Conservation (phyloP, 1,140 invertebrate species). For the Drosophila eugracilis region DNA sequence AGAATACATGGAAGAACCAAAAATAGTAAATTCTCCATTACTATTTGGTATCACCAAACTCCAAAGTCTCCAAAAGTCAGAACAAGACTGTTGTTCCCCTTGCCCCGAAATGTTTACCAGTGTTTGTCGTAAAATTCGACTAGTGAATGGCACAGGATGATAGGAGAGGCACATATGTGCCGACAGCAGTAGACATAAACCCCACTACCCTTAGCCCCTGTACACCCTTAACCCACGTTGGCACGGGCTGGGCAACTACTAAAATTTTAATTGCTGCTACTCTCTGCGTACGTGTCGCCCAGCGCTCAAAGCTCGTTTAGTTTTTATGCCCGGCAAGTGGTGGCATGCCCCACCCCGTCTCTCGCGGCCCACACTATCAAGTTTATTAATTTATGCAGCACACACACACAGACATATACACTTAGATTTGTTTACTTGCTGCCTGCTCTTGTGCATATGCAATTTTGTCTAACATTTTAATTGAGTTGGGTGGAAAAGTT, state of each 20-base stretch:
- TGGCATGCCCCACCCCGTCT: background rate
- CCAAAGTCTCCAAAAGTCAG: background rate
- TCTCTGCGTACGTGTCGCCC: conserved; percentile 68
- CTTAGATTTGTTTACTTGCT: conserved; percentile 44
- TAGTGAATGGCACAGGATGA: conserved; percentile 43
- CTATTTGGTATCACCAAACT: background rate
- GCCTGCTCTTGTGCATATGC: conserved; percentile 69
- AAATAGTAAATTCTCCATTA: too few relatives aligned
- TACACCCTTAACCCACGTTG: background rate
- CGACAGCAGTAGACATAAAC: conserved; percentile 8
- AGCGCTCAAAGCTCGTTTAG: conserved; percentile 71
- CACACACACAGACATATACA: conserved; percentile 21
- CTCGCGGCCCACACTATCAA: conserved; percentile 53
- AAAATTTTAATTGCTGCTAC: conserved; percentile 81
- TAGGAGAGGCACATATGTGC: conserved; percentile 54
- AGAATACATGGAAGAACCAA: too few relatives aligned
- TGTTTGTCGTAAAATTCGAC: conserved; percentile 55
- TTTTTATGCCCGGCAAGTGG: conserved; percentile 58
- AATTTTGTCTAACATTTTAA: conserved; percentile 77
- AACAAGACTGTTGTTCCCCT: background rate
- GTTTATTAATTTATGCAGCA: conserved; percentile 81
- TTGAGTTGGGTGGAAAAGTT: conserved; percentile 77
- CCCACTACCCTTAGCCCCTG: background rate
- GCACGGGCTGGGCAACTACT: conserved; percentile 54
- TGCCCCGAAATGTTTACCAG: conserved; percentile 1